Conservation (phyloP, 2,797 vertebrate genomes). For the Tenualosa thibaudeaui region DNA sequence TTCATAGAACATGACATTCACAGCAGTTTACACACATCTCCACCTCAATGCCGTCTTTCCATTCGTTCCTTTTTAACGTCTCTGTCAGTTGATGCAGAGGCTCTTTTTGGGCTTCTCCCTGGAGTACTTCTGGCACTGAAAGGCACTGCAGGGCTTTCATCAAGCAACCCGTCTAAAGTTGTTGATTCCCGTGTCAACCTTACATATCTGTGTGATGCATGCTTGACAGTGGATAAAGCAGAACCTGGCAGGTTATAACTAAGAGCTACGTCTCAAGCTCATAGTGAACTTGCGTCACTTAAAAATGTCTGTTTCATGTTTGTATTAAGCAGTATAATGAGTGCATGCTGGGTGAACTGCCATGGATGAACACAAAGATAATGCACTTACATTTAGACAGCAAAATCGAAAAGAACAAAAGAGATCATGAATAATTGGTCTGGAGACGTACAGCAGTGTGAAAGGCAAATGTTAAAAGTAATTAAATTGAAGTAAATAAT, state of each 20-base stretch:
- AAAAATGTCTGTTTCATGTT: not conserved
- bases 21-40: constrained; percentile 43
- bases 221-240: not conserved
- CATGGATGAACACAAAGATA: not conserved
- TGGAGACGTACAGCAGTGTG: not conserved
- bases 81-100: constrained; percentile 27
- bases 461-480: not conserved
- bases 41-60: constrained; percentile 24
- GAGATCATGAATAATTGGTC: not conserved
- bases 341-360: not conserved
- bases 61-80: constrained; percentile 26
- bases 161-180: constrained; percentile 21
- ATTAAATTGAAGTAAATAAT: not conserved
- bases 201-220: constrained; percentile 14
- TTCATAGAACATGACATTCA: constrained; percentile 48
- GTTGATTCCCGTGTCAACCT: constrained; percentile 35
- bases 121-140: constrained; percentile 33
- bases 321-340: not conserved
- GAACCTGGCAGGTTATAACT: not conserved
- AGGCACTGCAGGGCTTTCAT: constrained; percentile 28
- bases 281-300: not conserved
- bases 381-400: not conserved
- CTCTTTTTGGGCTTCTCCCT: constrained; percentile 29
- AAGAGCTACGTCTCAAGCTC: not conserved
- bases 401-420: not conserved